Base-by-base conservation (phyloP, 1,140 invertebrate genomes). In the Holotrichia oblita region DNA sequence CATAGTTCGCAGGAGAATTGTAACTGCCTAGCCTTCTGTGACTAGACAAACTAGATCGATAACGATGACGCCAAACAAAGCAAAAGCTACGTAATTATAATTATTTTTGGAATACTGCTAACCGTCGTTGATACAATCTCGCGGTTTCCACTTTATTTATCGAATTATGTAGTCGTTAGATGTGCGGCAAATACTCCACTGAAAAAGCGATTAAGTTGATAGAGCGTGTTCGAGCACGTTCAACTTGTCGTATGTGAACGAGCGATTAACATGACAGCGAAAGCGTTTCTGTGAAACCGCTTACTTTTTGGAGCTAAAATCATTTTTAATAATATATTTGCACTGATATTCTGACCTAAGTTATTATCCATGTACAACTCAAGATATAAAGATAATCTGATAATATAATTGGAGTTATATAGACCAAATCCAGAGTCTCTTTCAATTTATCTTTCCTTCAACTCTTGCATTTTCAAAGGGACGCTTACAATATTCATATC, bases 71-170 rank as follows among this genome's bases (percentile, higher is more conserved):
- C 48, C 17, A 55, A 55, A 55, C 48, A 55, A 55, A 55, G 48
- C 48, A 55, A 55, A 55, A 55, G 48, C 48, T 4, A 20, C 20
- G 61, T 69, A 69, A 69, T 69, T 69, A 24, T 69, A 69, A 69
- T 69, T 69, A 69, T 69, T 69, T 69, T 69, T 69, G 61, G 61
- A 69, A 69, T 69, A 34, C 12, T 22, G 27, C 61, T 20, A 34
- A n/a, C 9, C 48, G 14, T 17, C 48, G 48, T 55, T 48, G 61
- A 69, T 69, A 9, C 61, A 12, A 69, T 69, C 61, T 69, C 6
- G 61, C 61, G 61, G 27, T 69, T 69, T 69, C 61, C 20, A 69
- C 61, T 24, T 69, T 34, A 69, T 69, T 69, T 69, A 69, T 69
- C 22, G 61, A 34, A 69, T 69, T 69, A 69, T 69, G 61, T 24